Base-by-base conservation (phyloP, 2,888 invertebrate species). In the Latheticus oryzae region DNA sequence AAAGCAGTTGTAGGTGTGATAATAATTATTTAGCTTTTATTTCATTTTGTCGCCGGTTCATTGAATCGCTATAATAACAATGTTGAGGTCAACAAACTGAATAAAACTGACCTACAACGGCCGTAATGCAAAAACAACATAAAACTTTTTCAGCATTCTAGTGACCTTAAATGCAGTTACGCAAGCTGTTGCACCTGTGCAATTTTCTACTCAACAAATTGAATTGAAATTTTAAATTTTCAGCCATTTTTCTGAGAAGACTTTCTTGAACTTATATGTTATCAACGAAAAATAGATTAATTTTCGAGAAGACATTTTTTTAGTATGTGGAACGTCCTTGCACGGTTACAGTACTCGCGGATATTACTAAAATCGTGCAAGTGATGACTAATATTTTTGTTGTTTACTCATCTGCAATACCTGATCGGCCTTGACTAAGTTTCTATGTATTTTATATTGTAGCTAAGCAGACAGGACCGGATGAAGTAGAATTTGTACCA, bases 401-500 rank as follows among this genome's bases (percentile, higher is more conserved):
- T 47, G 47, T 47, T 47, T 47, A 47, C 47, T 47, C 47, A 47
- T 47, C 47, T 47, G 47, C 33, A 47, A 47, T 43, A 30, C 42
- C 26, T 42, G 42, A 42, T 43, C 15, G 30, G 33, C 47, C 47
- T 47, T 47, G 47, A 17, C 28, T 12, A 40, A 17, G 17, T 47
- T 32, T 16, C 33, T 11, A 16, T 30, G 26, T 28, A 11, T 21
- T 48, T 40, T 26, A 32, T 53, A 26, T 48, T 61, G 35, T 67
- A 59, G 55, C 65, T 5, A n/a, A 9, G 17, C 21, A 7, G 1
- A 23, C 11, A 9, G 19, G 8, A 12, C 3, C 19, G 8, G 69
- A 69, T 13, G 66, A 66, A 11, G 63, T 70, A 1, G 69, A 70
- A 60, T 43, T 63, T 15, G 50, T 70, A 1, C 59, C 65, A 12